Base-by-base conservation (phyloP, 1,140 invertebrate species). In the Apis laboriosa region DNA sequence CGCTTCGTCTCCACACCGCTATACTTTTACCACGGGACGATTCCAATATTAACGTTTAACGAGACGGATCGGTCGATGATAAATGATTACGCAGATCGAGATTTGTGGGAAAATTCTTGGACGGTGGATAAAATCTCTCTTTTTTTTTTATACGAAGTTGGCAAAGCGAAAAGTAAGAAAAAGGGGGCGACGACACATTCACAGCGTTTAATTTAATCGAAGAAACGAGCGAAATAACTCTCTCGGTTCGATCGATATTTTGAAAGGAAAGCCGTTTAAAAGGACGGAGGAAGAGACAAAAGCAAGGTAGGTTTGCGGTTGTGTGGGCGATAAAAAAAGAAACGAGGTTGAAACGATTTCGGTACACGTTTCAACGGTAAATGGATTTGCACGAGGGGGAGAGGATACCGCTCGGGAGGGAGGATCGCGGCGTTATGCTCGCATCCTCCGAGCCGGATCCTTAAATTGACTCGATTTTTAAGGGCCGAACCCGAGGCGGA, bases 381-480 rank as follows among this genome's bases (percentile, higher is more conserved):
- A 88, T 88, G 86, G 77, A 88, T 88, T 64, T 88, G 83, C 60
- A 72, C 64, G 72, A 78, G 84, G 75, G 58, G 83, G 87, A 78
- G 85, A 81, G 86, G 77, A 88, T 88, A 43, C 34, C 0, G 5
- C 34, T 43, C 78, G 83, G 83, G 86, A 88, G 79, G 86, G 83
- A 72, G 79, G 75, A 19, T 68, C 82, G 83, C 86, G 86, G 83
- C 86, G 86, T 85, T 85, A 79, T 84, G 83, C 80, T 64, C 64
- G 83, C 77, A 81, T 74, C 81, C 80, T 43, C 34, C 71, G 74
- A 84, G 87, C 84, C 81, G 71, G 88, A 80, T 83, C 84, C 80
- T 89, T 90, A 90, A 90, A 90, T 90, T 77, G 88, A 89, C 80
- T 84, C 88, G 86, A 90, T 90, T 90, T 90, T 90, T 90, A 89